These are phyloP conservation scores for Toxotes chatareus DNA, from an alignment of 2,113 vertebrate species.

Conservation along the genomic window DNA sequence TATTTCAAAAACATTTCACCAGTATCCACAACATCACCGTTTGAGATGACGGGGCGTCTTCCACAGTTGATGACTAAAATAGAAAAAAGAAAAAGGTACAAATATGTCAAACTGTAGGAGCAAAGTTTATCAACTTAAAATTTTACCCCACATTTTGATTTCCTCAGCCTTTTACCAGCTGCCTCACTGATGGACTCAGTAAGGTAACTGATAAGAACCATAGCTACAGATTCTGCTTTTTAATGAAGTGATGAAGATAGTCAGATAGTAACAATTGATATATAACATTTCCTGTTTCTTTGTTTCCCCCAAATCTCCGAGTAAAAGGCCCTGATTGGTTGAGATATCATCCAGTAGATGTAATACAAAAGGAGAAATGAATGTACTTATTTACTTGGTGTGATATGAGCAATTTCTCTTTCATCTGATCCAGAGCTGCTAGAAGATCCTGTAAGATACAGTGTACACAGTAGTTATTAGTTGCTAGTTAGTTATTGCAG, in stretches of 20 bases:
- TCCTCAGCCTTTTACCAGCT: background rate
- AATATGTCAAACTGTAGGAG: too few relatives aligned
- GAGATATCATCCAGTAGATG: too few relatives aligned
- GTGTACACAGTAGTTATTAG: background rate
- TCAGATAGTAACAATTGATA: too few relatives aligned
- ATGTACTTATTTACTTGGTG: background rate
- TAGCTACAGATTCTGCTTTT: background rate
- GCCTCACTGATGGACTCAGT: background rate
- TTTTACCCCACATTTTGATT: background rate
- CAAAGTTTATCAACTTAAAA: background rate
- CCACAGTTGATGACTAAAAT: constrained; percentile 52
- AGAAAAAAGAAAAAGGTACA: background rate
- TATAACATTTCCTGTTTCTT: too few relatives aligned
- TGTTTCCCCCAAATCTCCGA: too few relatives aligned
- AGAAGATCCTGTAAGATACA: background rate
- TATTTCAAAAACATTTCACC: fast-evolving
- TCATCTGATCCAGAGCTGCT: background rate
- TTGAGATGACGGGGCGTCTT: fast-evolving
- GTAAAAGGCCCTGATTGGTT: background rate
- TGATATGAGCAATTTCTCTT: fast-evolving
- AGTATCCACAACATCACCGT: background rate
- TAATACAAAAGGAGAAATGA: background rate
- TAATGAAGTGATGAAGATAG: background rate
- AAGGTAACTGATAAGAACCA: background rate
- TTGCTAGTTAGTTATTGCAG: background rate